Conservation (phyloP, 2,797 vertebrate genomes). For the Trematomus bernacchii region DNA sequence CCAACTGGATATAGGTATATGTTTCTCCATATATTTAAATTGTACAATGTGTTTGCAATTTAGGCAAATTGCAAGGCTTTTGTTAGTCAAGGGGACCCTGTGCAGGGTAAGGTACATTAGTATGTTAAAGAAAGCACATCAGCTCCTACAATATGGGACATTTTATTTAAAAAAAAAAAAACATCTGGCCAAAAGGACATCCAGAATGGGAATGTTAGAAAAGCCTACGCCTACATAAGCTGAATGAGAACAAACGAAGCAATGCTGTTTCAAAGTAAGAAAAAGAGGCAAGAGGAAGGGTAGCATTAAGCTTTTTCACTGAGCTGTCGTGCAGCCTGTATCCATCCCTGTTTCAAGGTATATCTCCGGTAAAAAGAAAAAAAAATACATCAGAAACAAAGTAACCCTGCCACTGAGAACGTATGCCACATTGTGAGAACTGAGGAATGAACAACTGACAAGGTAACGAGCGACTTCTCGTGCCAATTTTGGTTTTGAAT, state of each 20-base stretch:
- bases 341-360: conserved; percentile 72
- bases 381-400: conserved; percentile 16
- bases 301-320: conserved; percentile 44
- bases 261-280: conserved; percentile 42
- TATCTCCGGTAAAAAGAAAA: conserved; percentile 63
- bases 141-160: conserved; percentile 37
- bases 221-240: conserved; percentile 54
- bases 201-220: conserved; percentile 59
- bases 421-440: conserved; percentile 27
- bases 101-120: conserved; percentile 43
- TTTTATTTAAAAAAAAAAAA: neutral
- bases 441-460: conserved; percentile 35
- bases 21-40: conserved; percentile 58
- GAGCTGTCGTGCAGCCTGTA: conserved; percentile 51
- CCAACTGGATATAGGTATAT: conserved; percentile 52
- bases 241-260: conserved; percentile 36
- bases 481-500: conserved; percentile 68
- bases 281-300: conserved; percentile 35
- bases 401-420: conserved; percentile 32
- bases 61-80: conserved; percentile 48
- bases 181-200: conserved; percentile 36
- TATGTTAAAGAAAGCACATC: conserved; percentile 45
- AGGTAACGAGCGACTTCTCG: conserved; percentile 37
- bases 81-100: conserved; percentile 51
- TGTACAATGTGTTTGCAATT: conserved; percentile 54